Conservation (phyloP, 2,888 invertebrate genomes). For the Nudaria mundana region DNA sequence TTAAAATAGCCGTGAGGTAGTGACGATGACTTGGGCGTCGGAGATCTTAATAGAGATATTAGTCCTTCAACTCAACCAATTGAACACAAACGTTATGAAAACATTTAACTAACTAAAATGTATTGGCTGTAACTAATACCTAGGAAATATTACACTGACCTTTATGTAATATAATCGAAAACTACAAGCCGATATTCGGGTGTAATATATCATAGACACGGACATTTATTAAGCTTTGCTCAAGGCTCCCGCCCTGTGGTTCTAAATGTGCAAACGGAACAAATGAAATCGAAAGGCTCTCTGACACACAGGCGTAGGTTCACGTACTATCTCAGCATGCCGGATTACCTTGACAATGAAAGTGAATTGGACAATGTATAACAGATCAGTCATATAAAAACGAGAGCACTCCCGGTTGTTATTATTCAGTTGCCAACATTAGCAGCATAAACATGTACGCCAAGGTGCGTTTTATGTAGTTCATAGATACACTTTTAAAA, state of each 20-base stretch:
- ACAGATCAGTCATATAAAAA: conserved; percentile 69
- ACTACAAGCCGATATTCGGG: conserved; percentile 13
- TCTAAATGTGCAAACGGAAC: conserved; percentile 55
- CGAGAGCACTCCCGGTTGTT: conserved; percentile 62
- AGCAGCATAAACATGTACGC: conserved; percentile 77
- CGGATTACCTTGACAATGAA: conserved; percentile 77
- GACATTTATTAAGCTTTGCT: conserved; percentile 33
- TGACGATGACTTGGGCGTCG: too few relatives aligned
- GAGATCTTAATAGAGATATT: too few relatives aligned
- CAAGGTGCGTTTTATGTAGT: conserved; percentile 68
- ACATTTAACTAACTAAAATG: conserved; percentile 7
- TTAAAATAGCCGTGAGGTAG: too few relatives aligned
- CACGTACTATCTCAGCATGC: conserved; percentile 42
- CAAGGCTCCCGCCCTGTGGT: conserved; percentile 55
- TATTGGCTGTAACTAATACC: conserved; percentile 4
- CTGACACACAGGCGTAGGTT: conserved; percentile 63
- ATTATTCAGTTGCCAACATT: conserved; percentile 79
- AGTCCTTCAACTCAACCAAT: too few relatives aligned
- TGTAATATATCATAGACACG: conserved; percentile 23
- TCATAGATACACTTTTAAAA: too few relatives aligned
- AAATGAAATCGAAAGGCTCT: conserved; percentile 75
- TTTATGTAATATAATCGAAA: conserved; percentile 17
- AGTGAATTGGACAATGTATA: conserved; percentile 63
- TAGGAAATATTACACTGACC: conserved; percentile 15
- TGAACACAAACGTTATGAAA: too few relatives aligned